Conservation (phyloP, 2,797 vertebrate species). For the Urosaurus nigricauda region DNA sequence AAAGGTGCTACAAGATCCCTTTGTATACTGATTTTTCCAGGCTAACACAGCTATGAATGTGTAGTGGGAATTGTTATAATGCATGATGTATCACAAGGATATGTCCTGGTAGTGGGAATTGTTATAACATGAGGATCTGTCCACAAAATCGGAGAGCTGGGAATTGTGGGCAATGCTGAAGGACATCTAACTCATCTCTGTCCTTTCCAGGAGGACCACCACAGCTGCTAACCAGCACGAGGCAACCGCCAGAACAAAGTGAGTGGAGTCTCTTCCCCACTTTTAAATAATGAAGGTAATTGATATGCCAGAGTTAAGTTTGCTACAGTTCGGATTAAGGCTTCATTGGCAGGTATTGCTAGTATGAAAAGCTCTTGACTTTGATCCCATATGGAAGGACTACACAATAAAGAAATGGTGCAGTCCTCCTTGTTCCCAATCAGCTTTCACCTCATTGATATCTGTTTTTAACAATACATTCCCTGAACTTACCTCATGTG, state of each 20-base stretch:
- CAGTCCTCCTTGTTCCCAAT: not conserved
- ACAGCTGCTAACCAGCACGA: not conserved
- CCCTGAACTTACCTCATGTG: not conserved
- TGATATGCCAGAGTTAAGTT: not conserved
- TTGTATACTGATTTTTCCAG: too few species aligned
- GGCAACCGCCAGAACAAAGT: slow-evolving; percentile 28
- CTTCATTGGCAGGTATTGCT: not conserved
- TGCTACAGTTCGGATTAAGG: not conserved
- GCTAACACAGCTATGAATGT: too few species aligned
- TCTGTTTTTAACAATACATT: not conserved
- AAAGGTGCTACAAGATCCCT: too few species aligned
- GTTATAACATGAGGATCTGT: too few species aligned
- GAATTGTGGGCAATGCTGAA: too few species aligned
- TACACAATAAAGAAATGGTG: too few species aligned
- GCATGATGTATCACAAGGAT: too few species aligned
- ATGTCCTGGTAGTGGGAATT: too few species aligned
- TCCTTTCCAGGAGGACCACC: slow-evolving; percentile 56
- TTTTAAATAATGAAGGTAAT: not conserved
- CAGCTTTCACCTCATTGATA: too few species aligned
- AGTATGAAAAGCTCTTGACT: not conserved
- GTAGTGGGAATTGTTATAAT: too few species aligned
- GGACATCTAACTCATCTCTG: not conserved
- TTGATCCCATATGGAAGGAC: not conserved
- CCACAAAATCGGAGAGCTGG: too few species aligned
- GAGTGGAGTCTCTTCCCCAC: not conserved